These are phyloP conservation scores for Tipula lateralis DNA, from an alignment of 2,888 invertebrate genomes.

Conservation along the genomic window DNA sequence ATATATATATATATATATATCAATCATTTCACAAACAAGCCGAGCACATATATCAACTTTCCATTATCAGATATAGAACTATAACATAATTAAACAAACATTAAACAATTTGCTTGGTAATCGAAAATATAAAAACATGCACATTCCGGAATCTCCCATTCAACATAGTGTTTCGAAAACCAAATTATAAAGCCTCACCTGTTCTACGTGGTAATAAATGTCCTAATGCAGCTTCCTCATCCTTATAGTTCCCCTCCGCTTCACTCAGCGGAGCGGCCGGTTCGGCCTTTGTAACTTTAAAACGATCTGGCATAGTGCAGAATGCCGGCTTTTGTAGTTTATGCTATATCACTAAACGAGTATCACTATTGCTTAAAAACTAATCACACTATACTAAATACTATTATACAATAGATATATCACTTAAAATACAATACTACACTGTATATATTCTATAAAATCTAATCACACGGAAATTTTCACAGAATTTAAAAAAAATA, in stretches of 20 bases:
- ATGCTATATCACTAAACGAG: neutral
- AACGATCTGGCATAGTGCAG: constrained; percentile 31
- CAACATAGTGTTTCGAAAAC: neutral
- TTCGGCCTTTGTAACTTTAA: constrained; percentile 32
- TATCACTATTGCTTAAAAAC: constrained; percentile 1
- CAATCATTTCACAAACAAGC: no score
- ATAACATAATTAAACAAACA: neutral
- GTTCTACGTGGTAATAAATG: neutral
- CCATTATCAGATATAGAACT: neutral
- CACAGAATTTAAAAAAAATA: neutral
- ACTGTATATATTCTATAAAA: neutral
- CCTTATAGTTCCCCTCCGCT: neutral
- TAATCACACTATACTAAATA: neutral
- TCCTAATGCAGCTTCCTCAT: neutral
- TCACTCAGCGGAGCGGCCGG: neutral
- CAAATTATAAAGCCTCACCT: neutral
- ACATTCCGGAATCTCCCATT: neutral
- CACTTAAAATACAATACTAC: neutral
- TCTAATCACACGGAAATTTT: neutral
- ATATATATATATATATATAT: no score
- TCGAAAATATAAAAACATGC: neutral
- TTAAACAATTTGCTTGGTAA: neutral
- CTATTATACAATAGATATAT: neutral
- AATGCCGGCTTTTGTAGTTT: no score
- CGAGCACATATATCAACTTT: neutral